These are phyloP conservation scores for Heteromormyrus szaboi DNA, from an alignment of 2,797 vertebrate species.

Conservation along the genomic window DNA sequence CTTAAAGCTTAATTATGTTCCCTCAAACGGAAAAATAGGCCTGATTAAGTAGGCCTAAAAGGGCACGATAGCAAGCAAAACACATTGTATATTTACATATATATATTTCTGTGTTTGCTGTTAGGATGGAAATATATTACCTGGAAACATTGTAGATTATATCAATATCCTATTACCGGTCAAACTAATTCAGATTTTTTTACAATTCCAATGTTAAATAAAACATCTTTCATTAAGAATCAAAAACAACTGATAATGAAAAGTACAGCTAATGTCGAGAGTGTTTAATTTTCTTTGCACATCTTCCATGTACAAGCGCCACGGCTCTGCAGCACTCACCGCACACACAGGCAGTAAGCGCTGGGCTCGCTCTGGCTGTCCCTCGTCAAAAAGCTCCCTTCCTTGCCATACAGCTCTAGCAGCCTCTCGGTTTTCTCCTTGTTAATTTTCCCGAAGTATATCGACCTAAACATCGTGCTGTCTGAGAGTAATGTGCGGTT, in stretches of 20 bases:
- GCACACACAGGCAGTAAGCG: slow-evolving; percentile 26
- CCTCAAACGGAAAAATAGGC: neutral
- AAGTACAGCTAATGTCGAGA: neutral
- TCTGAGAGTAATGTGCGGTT: neutral
- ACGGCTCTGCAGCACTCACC: slow-evolving; percentile 17
- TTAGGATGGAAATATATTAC: neutral
- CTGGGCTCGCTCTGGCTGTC: slow-evolving; percentile 28
- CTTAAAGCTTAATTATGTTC: neutral
- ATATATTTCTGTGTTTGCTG: neutral
- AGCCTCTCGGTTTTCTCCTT: slow-evolving; percentile 24
- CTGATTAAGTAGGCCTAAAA: neutral
- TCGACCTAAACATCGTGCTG: slow-evolving; percentile 19
- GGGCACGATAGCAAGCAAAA: neutral
- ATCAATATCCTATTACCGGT: neutral
- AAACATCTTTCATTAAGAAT: neutral
- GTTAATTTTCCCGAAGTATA: slow-evolving; percentile 29
- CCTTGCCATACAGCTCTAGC: slow-evolving; percentile 20
- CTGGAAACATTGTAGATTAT: neutral
- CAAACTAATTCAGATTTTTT: neutral
- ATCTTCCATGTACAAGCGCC: neutral
- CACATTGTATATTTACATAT: neutral
- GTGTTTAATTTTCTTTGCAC: neutral
- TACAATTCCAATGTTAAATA: neutral
- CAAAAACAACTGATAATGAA: neutral
- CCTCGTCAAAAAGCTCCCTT: slow-evolving; percentile 27